Percentiles rank a stretch among this genome's conserved stretches.
Conservation (phyloP, 1,140 invertebrate species). For the Belonocnema kinseyi region DNA sequence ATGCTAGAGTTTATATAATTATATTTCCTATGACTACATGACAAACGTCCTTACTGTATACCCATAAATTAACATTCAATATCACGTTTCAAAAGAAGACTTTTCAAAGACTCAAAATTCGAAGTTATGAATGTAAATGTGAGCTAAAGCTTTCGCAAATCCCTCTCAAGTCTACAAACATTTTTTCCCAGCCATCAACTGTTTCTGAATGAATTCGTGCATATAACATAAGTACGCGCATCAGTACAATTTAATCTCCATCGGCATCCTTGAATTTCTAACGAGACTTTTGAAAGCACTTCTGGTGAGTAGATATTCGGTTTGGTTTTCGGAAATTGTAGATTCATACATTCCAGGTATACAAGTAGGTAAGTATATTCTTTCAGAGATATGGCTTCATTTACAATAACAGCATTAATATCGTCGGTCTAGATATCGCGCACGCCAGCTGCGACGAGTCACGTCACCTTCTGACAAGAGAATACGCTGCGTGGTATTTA, state of each 20-base stretch:
- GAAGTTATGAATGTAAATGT: background rate
- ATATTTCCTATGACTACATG: no score
- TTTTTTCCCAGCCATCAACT: no score
- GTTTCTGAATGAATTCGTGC: no score
- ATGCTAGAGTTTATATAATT: no score
- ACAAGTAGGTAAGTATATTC: background rate
- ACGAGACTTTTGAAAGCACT: background rate
- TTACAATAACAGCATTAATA: background rate
- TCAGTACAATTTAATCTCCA: background rate
- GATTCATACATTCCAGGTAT: background rate
- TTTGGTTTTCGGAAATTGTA: background rate
- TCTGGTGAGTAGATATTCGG: background rate
- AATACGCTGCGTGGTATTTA: background rate
- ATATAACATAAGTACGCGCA: no score
- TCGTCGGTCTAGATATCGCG: constrained; percentile 4
- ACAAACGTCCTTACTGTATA: no score
- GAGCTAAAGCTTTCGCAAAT: no score
- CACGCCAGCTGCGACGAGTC: background rate
- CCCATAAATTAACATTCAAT: background rate
- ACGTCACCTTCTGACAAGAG: background rate
- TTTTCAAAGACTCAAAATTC: background rate
- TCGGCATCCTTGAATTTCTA: background rate
- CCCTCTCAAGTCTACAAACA: no score
- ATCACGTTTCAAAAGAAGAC: background rate
- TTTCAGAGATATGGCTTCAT: constrained; percentile 3